phyloP scores from a whole-genome alignment of 2,888 invertebrate genomes.

The Athripsodes cinereus region DNA sequence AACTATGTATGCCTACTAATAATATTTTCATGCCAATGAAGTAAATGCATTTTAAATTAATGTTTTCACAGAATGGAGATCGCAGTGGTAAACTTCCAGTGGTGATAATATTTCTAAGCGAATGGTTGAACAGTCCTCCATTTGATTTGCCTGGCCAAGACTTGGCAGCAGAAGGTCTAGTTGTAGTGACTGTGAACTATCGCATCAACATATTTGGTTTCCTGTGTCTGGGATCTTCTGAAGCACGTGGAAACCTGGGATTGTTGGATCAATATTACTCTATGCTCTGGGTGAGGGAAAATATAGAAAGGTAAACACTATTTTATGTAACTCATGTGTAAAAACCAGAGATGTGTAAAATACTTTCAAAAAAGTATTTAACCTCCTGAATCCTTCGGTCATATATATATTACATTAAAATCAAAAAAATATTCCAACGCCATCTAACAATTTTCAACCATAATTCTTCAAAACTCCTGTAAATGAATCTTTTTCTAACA shows the following conservation, averaged over 20 bases:
- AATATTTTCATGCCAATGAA: too few relatives aligned
- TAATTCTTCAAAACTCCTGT: too few relatives aligned
- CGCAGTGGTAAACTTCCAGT: slow-evolving; percentile 55
- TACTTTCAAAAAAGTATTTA: too few relatives aligned
- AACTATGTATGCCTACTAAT: too few relatives aligned
- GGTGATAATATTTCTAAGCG: slow-evolving; percentile 63
- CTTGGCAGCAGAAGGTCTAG: slow-evolving; percentile 62
- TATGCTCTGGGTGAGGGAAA: slow-evolving; percentile 68
- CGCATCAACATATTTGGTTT: slow-evolving; percentile 66
- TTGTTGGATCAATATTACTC: slow-evolving; percentile 80
- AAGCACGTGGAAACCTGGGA: slow-evolving; percentile 77
- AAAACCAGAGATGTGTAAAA: too few relatives aligned
- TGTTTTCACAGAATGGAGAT: slow-evolving; percentile 19
- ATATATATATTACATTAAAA: too few relatives aligned
- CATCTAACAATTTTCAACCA: too few relatives aligned
- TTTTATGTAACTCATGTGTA: too few relatives aligned
- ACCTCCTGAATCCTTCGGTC: too few relatives aligned
- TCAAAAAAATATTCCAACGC: too few relatives aligned
- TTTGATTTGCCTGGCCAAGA: slow-evolving; percentile 61
- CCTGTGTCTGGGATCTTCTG: slow-evolving; percentile 49
- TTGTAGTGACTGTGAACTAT: slow-evolving; percentile 65
- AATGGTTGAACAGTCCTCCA: slow-evolving; percentile 46
- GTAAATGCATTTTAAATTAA: too few relatives aligned
- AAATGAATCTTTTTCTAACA: too few relatives aligned
- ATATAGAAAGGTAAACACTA: slow-evolving; percentile 63